Conservation (phyloP, 1,140 invertebrate species). For the Pristionchus pacificus region DNA sequence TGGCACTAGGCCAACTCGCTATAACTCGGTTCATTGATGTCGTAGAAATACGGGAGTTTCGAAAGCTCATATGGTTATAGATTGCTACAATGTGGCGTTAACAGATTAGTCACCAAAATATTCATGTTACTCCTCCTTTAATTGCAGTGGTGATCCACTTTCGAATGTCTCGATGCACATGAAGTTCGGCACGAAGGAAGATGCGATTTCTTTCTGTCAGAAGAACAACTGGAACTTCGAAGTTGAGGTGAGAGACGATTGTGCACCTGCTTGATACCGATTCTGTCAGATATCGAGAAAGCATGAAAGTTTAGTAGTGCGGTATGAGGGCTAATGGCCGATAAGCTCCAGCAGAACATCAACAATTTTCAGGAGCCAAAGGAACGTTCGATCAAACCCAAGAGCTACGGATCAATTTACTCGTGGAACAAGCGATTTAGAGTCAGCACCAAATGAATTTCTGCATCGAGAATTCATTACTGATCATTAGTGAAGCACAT, state of each 20-base stretch:
- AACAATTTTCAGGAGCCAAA: conserved; percentile 64
- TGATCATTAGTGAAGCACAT: no score
- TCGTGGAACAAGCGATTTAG: conserved; percentile 91
- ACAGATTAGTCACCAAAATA: no score
- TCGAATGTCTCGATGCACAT: conserved; percentile 76
- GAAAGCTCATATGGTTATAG: not conserved
- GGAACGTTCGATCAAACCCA: conserved; percentile 66
- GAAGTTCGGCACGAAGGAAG: conserved; percentile 74
- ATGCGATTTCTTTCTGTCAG: conserved; percentile 84
- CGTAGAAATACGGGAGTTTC: no score
- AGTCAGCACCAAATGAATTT: conserved; percentile 84
- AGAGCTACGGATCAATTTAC: conserved; percentile 88
- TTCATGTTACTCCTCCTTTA: not conserved
- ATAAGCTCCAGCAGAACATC: no score
- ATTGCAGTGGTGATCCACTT: conserved; percentile 80
- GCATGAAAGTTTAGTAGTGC: not conserved
- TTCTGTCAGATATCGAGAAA: no score
- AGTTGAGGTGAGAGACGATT: conserved; percentile 63
- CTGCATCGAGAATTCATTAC: no score
- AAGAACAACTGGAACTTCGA: conserved; percentile 90
- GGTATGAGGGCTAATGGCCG: no score
- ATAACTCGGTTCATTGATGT: no score
- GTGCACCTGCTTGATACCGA: no score
- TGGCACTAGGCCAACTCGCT: no score
- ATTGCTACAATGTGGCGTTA: not conserved